A percentile compares a stretch with the other conserved stretches of the same genome.
phyloP scores from a whole-genome alignment of 2,888 invertebrate species.

The Mylabris sibirica region DNA sequence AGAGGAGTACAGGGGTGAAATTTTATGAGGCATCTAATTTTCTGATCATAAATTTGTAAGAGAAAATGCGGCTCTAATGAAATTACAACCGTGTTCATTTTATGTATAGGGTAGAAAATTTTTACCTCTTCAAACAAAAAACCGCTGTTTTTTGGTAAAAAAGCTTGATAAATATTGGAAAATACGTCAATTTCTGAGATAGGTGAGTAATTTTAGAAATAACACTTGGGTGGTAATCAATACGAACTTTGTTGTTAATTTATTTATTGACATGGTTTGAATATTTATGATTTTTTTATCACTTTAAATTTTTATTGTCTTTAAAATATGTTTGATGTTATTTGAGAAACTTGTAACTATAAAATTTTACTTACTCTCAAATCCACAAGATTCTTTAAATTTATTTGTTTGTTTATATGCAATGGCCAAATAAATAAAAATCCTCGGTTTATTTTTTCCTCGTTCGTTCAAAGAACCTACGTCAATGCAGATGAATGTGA shows the following conservation, averaged over 20 bases:
- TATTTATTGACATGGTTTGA: neutral
- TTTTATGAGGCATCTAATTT: conserved; percentile 17
- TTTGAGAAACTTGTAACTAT: conserved; percentile 2
- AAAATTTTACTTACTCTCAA: conserved; percentile 4
- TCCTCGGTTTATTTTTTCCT: neutral
- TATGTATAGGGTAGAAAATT: neutral
- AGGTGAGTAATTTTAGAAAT: neutral
- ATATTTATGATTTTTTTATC: neutral
- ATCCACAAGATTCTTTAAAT: neutral
- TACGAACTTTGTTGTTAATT: neutral
- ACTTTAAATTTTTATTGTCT: neutral
- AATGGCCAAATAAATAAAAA: neutral
- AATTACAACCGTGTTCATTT: conserved; percentile 4
- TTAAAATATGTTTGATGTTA: neutral
- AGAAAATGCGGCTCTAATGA: neutral
- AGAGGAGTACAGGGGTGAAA: neutral
- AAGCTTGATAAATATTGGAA: neutral
- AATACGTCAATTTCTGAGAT: neutral
- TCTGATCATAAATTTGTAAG: conserved; percentile 12
- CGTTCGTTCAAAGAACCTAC: neutral
- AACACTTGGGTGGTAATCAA: neutral
- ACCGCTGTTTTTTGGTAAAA: too few species aligned
- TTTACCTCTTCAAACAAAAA: neutral
- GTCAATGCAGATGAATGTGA: neutral
- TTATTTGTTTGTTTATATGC: neutral